Evolutionary conservation across 2,113 vertebrate species (phyloP), one percentile per base, ranked within the genome.

Genomic region (Oreochromis spilurus): DNA sequence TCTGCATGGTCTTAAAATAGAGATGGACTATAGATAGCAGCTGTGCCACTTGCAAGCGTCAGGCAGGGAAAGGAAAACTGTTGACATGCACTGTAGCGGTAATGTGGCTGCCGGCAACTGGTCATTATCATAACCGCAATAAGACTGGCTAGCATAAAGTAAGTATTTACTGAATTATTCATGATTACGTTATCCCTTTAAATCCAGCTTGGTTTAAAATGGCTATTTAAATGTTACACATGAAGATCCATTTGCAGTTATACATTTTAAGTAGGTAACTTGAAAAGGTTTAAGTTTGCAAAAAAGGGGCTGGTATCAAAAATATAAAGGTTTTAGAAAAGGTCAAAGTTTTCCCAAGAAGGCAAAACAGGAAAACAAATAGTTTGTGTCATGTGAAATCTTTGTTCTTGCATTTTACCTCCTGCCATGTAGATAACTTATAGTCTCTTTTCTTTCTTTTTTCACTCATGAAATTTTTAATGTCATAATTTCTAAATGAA

Each of bases 1-100:
- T 93, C 90, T 86, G 92, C 93, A 78, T 62, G 84, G 62, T 88
- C 94, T 94, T 92, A 94, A 97, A 96, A 97, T 96, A 97, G 95
- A 91, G 86, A 11, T 3, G 85, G 5, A 57, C 96, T 96, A 96
- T 95, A 95, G 91, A 96, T 97, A 97, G 96, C 91, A 84, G 79
- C 88, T 87, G 89, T 72, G 86, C 83, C 91, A 88, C 92, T 88
- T 54, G 85, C 70, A 57, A 87, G 92, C 45, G 86, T 91, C 91
- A 94, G 81, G 90, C 90, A 88, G 89, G 85, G 83, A 82, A 83
- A 86, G 84, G 86, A 83, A 90, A 92, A 90, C 89, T 88, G 88
- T 91, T 90, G 94, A 93, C 93, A 90, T 85, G 83, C 87, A 82
- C 84, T 86, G 79, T 34, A 82, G 90, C 53, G 55, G 89, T 79